A percentile compares a stretch with the other conserved stretches of the same genome.
These are phyloP conservation scores for Micropoecilia bifurca DNA, from an alignment of 2,797 vertebrate species.

Conservation along the genomic window DNA sequence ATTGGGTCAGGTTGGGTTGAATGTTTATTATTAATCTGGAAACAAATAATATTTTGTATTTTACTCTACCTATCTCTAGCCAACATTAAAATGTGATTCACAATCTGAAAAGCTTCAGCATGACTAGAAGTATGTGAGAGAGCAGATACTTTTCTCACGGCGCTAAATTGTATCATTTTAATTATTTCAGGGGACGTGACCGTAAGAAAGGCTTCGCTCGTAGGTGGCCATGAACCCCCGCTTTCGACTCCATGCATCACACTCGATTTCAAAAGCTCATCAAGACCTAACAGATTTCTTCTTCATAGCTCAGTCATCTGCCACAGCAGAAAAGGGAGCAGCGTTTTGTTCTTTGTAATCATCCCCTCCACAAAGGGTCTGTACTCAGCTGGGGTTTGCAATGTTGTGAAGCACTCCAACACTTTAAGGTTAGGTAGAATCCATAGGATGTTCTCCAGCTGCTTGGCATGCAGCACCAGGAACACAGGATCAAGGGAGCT, in stretches of 20 bases:
- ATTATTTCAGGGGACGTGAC: conserved; percentile 10
- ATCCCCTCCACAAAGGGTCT: conserved; percentile 41
- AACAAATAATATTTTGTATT: background rate
- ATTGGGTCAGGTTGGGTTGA: background rate
- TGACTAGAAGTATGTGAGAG: background rate
- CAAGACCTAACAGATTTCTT: conserved; percentile 10
- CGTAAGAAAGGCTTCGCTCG: conserved; percentile 4
- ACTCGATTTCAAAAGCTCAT: conserved; percentile 37
- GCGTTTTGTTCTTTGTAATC: conserved; percentile 44
- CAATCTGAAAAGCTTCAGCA: background rate
- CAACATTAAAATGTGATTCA: background rate
- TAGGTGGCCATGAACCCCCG: conserved; percentile 13
- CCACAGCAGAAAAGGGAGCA: conserved; percentile 33
- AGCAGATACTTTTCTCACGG: background rate
- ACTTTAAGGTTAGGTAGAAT: conserved; percentile 47
- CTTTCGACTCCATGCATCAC: conserved; percentile 24
- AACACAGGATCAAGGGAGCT: conserved; percentile 56
- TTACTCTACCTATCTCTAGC: background rate
- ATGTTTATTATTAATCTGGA: background rate
- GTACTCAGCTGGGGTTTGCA: conserved; percentile 36
- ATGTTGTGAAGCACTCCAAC: conserved; percentile 44
- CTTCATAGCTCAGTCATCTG: conserved; percentile 31
- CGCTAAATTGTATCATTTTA: background rate
- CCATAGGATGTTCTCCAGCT: conserved; percentile 49
- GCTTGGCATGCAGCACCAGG: conserved; percentile 48